Base-by-base conservation (phyloP, 1,140 invertebrate species). In the Trachymyrmex cornetzi region DNA sequence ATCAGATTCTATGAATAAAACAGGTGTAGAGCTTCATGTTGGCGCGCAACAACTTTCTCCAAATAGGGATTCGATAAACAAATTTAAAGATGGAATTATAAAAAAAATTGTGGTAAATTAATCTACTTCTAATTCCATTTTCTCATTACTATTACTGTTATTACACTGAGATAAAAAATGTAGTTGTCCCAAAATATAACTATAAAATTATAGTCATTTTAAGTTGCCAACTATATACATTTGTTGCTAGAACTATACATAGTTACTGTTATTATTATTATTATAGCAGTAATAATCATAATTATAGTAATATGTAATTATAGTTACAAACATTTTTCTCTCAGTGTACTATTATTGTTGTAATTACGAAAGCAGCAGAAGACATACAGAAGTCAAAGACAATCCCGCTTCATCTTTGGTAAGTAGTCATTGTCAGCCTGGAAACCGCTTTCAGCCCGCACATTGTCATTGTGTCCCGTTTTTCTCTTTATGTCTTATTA, bases 401-500 rank as follows among this genome's bases (percentile, higher is more conserved):
- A 61, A 59, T 59, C 48, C 24, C 55, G 22, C 6, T 53, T 63
- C 63, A 16, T 64, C 50, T 30, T 72, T 57, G 12, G 44, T 64
- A 81, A 87, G 79, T 85, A 69, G 59, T 57, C 74, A 79, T 88
- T 89, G 67, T 89, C 87, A 77, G 87, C 44, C 1, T 14, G 67
- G 71, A 63, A 89, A 86, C 59, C 53, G 67, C 24, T 82, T 59
- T 61, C 24, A 38, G 16, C 19, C 14, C 55, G 59, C 44, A 12
- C 30, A 12, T 67, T 82, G 34, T 77, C 75, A 53, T 61, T 80
- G 71, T 27, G 38, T 64, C 71, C 16, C 71, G 7, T 87, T 90
- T 74, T 72, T 50, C 80, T 59, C 77, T 59, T 59, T 66, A 63
- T 71, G 77, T 53, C 72, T 91, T 77, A 89, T 91, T 89, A 89